These are phyloP conservation scores for Zoanthus sansibaricus DNA, from an alignment of 92 coral and sea anemone species.

Conservation along the genomic window DNA sequence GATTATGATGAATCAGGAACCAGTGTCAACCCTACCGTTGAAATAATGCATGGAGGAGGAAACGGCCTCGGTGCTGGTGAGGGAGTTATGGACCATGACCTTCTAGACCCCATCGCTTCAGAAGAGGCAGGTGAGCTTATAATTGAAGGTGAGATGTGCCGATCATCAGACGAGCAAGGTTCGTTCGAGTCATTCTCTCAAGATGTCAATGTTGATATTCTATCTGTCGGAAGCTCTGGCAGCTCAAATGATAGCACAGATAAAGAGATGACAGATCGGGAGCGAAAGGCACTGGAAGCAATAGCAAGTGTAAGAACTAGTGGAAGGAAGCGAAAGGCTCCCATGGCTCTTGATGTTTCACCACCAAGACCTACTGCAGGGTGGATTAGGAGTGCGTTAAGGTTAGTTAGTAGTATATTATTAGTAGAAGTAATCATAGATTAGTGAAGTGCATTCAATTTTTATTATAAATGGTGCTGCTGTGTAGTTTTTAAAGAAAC, in stretches of 20 bases:
- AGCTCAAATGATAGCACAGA: conserved; percentile 59
- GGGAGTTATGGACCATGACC: neutral
- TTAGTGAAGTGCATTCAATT: too few species aligned
- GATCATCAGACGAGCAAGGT: conserved; percentile 16
- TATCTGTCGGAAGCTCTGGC: conserved; percentile 58
- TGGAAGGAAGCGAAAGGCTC: conserved; percentile 97
- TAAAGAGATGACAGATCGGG: conserved; percentile 80
- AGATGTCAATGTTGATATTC: conserved; percentile 60
- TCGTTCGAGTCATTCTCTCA: conserved; percentile 9
- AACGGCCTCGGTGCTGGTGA: neutral
- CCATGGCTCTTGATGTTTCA: conserved; percentile 82
- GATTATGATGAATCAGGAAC: neutral
- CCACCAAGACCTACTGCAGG: conserved; percentile 90
- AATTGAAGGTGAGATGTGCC: conserved; percentile 36
- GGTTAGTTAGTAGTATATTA: neutral
- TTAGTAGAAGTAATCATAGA: too few species aligned
- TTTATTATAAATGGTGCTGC: too few species aligned
- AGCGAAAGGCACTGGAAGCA: conserved; percentile 81
- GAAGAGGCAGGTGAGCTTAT: conserved; percentile 36
- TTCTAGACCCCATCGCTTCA: neutral
- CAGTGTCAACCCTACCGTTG: neutral
- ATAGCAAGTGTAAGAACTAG: conserved; percentile 92
- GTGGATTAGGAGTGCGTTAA: conserved; percentile 95
- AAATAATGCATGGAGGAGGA: neutral
- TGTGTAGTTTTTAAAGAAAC: too few species aligned